phyloP scores from a whole-genome alignment of 2,888 invertebrate species.

The Platypus cylindrus region DNA sequence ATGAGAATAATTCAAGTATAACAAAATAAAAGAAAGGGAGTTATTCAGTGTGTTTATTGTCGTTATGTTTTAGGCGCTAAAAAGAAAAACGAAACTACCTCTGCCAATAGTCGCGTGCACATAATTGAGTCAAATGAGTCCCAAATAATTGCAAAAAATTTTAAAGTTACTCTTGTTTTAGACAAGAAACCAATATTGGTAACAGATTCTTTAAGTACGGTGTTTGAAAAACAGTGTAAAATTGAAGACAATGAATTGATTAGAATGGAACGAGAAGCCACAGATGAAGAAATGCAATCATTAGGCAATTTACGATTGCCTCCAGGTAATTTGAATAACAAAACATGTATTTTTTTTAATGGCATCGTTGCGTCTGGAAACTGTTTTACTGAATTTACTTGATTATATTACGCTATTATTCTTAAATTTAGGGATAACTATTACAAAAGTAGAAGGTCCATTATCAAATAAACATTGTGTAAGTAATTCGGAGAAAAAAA shows the following conservation, averaged over 20 bases:
- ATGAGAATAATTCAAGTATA: conserved; percentile 18
- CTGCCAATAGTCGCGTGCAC: background rate
- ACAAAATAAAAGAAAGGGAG: too few relatives aligned
- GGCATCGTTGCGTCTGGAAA: background rate
- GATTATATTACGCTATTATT: too few relatives aligned
- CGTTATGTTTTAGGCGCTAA: conserved; percentile 9
- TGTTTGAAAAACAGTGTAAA: conserved; percentile 4
- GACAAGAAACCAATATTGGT: conserved; percentile 9
- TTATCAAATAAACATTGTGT: conserved; percentile 27
- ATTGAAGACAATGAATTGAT: conserved; percentile 4
- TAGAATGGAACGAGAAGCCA: conserved; percentile 10
- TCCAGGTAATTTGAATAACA: too few relatives aligned
- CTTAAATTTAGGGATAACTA: conserved; percentile 32
- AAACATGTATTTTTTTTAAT: background rate
- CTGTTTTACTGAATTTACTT: too few relatives aligned
- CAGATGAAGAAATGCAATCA: conserved; percentile 11
- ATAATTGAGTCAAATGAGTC: conserved; percentile 4
- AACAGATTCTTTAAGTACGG: conserved; percentile 2
- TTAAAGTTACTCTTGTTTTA: conserved; percentile 13
- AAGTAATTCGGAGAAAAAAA: conserved; percentile 20
- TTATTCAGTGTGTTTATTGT: too few relatives aligned
- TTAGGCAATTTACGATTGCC: conserved; percentile 15
- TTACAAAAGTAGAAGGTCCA: conserved; percentile 38
- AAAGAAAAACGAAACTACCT: conserved; percentile 6
- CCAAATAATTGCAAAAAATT: conserved; percentile 11